phyloP scores from a whole-genome alignment of 1,140 invertebrate genomes.

The Gryon sp. region DNA sequence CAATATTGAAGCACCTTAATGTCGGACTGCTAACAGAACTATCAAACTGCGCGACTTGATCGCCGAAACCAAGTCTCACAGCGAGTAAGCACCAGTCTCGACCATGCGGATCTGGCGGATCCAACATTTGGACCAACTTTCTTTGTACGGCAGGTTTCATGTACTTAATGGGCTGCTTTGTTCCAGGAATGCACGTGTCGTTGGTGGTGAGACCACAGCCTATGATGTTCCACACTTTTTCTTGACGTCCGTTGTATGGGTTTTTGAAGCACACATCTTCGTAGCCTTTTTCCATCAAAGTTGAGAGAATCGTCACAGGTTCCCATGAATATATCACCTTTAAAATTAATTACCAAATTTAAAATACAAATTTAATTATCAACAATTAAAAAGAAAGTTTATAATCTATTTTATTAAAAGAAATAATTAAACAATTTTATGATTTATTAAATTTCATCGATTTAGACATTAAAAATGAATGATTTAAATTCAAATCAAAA shows the following conservation, averaged over 20 bases:
- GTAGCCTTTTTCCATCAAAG: slow-evolving; percentile 80
- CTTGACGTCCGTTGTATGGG: slow-evolving; percentile 82
- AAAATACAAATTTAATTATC: neutral
- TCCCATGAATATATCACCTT: slow-evolving; percentile 82
- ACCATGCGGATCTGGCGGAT: slow-evolving; percentile 89
- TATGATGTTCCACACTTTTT: slow-evolving; percentile 85
- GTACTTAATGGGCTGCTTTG: slow-evolving; percentile 72
- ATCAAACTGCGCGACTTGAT: slow-evolving; percentile 76
- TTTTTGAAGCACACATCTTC: slow-evolving; percentile 80
- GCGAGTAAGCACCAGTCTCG: slow-evolving; percentile 91
- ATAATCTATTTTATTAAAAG: no score
- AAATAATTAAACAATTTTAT: no score
- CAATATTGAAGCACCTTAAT: no score
- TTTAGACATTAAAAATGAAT: slow-evolving; percentile 3
- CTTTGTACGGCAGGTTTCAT: slow-evolving; percentile 79
- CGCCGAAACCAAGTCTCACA: slow-evolving; percentile 83
- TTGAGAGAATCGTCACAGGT: slow-evolving; percentile 82
- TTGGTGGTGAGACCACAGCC: slow-evolving; percentile 82
- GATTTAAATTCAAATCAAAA: slow-evolving; percentile 22
- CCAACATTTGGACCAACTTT: slow-evolving; percentile 83
- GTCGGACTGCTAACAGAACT: slow-evolving; percentile 76
- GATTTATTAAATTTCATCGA: no score
- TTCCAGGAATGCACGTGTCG: slow-evolving; percentile 74
- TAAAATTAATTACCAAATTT: neutral
- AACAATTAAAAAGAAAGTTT: neutral